These are phyloP conservation scores for Struthidea cinerea DNA, from an alignment of 2,113 vertebrate species.

Conservation along the genomic window DNA sequence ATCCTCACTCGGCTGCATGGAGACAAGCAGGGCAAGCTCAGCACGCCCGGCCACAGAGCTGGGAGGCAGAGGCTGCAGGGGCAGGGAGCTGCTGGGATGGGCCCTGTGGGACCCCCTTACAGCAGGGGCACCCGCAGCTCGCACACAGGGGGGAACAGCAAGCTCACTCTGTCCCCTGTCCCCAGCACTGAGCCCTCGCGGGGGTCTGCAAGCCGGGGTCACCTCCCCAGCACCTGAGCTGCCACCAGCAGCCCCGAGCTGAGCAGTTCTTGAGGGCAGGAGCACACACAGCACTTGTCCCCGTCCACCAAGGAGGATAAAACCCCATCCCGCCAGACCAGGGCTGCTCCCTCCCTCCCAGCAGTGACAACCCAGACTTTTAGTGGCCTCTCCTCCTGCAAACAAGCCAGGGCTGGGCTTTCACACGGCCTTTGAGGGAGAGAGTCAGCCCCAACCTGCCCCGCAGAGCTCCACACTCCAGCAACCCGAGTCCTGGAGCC, in stretches of 20 bases:
- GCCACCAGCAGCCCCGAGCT: rapidly evolving
- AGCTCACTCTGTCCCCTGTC: neutral
- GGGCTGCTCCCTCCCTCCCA: neutral
- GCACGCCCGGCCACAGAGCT: neutral
- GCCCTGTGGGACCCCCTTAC: neutral
- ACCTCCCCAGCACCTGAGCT: neutral
- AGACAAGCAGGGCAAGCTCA: neutral
- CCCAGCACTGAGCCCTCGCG: neutral
- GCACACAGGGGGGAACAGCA: rapidly evolving
- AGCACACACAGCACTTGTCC: rapidly evolving
- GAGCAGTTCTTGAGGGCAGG: neutral
- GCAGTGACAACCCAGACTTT: neutral
- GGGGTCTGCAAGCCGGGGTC: rapidly evolving
- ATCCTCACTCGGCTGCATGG: neutral
- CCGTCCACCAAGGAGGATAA: rapidly evolving
- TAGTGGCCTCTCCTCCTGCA: neutral
- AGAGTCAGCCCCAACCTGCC: neutral
- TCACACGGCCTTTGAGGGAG: neutral
- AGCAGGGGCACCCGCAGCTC: neutral
- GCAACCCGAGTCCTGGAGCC: neutral
- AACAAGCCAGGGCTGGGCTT: neutral
- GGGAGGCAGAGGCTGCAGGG: neutral
- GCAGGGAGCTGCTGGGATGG: neutral
- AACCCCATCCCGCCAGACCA: neutral
- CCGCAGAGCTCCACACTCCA: neutral